Percentiles rank a stretch among this genome's conserved stretches.
Evolutionary conservation across 1,140 invertebrate species (phyloP).

Genomic region (Chlorops oryzae): DNA sequence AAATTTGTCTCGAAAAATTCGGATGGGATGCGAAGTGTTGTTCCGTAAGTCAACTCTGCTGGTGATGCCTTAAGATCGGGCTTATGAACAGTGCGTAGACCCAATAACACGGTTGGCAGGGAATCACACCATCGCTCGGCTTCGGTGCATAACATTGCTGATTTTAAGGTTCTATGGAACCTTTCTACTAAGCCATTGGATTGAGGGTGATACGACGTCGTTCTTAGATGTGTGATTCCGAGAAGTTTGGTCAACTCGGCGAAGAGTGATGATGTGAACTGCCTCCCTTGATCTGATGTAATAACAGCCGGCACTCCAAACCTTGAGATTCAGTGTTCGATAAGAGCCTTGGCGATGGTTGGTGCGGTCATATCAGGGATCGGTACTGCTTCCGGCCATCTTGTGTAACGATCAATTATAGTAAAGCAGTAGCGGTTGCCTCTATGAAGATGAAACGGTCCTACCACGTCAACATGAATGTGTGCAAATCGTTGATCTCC

Average conservation of each 20-base stretch:
- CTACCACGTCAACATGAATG: too few species aligned
- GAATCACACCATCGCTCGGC: too few species aligned
- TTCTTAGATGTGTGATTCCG: slow-evolving; percentile 22
- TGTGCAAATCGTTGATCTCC: background rate
- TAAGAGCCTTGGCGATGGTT: slow-evolving; percentile 22
- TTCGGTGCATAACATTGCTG: too few species aligned
- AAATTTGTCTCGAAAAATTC: too few species aligned
- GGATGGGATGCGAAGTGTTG: too few species aligned
- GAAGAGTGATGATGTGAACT: slow-evolving; percentile 34
- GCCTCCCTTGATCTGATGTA: slow-evolving; percentile 41
- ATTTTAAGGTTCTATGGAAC: too few species aligned
- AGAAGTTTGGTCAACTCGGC: slow-evolving; percentile 8
- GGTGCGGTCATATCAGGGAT: slow-evolving; percentile 26
- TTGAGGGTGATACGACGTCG: slow-evolving; percentile 28
- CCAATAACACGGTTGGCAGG: too few species aligned
- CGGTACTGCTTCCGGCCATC: slow-evolving; percentile 20
- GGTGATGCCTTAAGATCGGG: too few species aligned
- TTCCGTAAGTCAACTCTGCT: too few species aligned
- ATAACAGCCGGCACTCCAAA: slow-evolving; percentile 33
- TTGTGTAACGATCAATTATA: slow-evolving; percentile 4
- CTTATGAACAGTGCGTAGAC: too few species aligned
- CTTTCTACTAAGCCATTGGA: slow-evolving; percentile 13
- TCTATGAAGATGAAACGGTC: background rate
- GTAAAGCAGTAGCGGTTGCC: slow-evolving; percentile 5
- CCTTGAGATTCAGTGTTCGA: slow-evolving; percentile 35